Percentiles rank a stretch among this genome's conserved stretches.
phyloP scores from a whole-genome alignment of 35 echinoderm and acorn worm genomes.

The Eucidaris tribuloides region DNA sequence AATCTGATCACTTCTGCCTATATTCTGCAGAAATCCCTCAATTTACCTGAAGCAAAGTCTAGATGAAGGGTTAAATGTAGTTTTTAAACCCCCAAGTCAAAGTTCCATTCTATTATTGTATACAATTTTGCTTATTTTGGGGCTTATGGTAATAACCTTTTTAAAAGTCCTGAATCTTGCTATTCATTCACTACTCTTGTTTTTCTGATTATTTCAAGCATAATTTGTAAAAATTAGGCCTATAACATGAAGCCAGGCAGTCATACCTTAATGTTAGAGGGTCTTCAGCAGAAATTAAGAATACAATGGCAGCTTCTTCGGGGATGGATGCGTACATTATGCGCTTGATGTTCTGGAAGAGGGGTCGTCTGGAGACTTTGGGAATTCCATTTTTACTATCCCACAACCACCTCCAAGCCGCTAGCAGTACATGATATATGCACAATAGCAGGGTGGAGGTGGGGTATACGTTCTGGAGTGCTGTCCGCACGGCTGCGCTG shows the following conservation, averaged over 20 bases:
- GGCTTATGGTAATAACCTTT: too few species aligned
- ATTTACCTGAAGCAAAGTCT: too few species aligned
- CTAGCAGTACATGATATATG: slow-evolving; percentile 68
- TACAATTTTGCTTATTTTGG: too few species aligned
- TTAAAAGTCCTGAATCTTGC: background rate
- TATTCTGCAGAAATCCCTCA: too few species aligned
- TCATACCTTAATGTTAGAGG: background rate
- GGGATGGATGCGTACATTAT: background rate
- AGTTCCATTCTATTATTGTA: too few species aligned
- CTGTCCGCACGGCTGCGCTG: slow-evolving; percentile 23
- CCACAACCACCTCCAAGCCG: slow-evolving; percentile 79
- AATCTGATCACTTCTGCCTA: background rate
- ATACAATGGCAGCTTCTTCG: background rate
- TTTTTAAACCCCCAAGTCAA: too few species aligned
- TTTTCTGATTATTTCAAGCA: background rate
- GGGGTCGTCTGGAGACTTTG: background rate
- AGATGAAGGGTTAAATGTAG: too few species aligned
- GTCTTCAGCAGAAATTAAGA: background rate
- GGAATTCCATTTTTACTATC: too few species aligned
- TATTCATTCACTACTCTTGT: background rate
- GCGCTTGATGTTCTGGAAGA: background rate
- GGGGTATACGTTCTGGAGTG: slow-evolving; percentile 46
- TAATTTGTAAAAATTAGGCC: background rate
- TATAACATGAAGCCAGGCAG: background rate
- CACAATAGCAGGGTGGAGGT: slow-evolving; percentile 34